These are phyloP conservation scores for Hylaea fasciaria DNA, from an alignment of 2,888 invertebrate species.

Conservation along the genomic window DNA sequence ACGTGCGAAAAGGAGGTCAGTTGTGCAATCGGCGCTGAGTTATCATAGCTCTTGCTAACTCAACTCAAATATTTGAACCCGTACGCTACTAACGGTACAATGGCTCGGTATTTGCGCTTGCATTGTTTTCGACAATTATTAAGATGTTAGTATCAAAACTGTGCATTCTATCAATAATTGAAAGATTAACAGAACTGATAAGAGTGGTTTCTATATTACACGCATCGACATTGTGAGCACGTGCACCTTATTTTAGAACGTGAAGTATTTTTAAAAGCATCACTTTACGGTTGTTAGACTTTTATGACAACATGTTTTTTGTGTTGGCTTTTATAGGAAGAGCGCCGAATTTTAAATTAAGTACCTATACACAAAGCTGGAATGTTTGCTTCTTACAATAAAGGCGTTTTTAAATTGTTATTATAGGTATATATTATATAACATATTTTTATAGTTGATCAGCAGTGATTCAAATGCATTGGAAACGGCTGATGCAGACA, in stretches of 20 bases:
- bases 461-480: constrained; percentile 38
- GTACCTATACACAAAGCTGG: not conserved
- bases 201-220: constrained; percentile 2
- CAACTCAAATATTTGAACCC: constrained; percentile 59
- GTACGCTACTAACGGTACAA: constrained; percentile 68
- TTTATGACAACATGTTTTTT: constrained; percentile 17
- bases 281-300: constrained; percentile 2
- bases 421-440: not conserved
- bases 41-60: constrained; percentile 73
- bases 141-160: constrained; percentile 5
- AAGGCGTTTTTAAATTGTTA: not conserved
- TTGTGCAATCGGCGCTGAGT: constrained; percentile 71
- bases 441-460: not conserved
- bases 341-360: not conserved
- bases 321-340: constrained; percentile 4
- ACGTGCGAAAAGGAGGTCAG: constrained; percentile 76
- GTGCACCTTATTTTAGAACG: constrained; percentile 8
- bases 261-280: constrained; percentile 11
- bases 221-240: constrained; percentile 5
- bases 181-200: constrained; percentile 21
- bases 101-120: constrained; percentile 55
- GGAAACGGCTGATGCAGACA: constrained; percentile 29
- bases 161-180: constrained; percentile 12
- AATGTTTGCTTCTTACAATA: not conserved
- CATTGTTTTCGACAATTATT: constrained; percentile 70